Evolutionary conservation across 2,888 invertebrate genomes (phyloP), one percentile per base, ranked within the genome.

Genomic region (Opisthograptis luteolata): DNA sequence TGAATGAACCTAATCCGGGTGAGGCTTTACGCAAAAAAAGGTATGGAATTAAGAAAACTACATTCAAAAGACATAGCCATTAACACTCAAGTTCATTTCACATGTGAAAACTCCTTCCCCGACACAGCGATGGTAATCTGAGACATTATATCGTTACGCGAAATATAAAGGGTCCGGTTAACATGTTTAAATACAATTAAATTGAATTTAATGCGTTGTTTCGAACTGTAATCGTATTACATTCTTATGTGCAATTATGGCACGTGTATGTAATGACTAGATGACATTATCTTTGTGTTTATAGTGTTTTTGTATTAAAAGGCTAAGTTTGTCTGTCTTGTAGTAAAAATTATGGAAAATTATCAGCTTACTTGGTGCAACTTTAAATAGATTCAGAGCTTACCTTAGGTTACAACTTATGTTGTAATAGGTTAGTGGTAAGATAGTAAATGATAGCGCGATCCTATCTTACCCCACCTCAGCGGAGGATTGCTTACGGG

Each of bases 121-220:
- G 30, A 28, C 32, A 30, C 27, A 13, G 13, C 13, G 50, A 50
- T 50, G 13, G 50, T 44, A 44, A 70, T 70, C 71, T 58, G 54
- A 60, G 55, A 66, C 62, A 64, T 63, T 43, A 55, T 60, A 65
- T 60, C 51, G 66, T 64, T 57, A 66, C 57, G 56, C 60, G 40
- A 59, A 64, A 59, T 66, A 64, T 68, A 57, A 70, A 62, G 53
- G 49, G 55, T 25, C 28, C 35, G 54, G 48, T 57, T 28, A 62
- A 61, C 58, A 55, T 50, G 51, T 60, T 60, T 49, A 57, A 56
- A 22, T 54, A 59, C 62, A 65, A 62, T 62, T 60, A 63, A 54
- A 47, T 62, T 51, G 30, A 58, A 62, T 63, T 57, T 61, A 55
- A 46, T 47, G 24, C 43, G 35, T 9, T 39, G 56, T 58, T 54